These are phyloP conservation scores for Agapornis canus DNA, from an alignment of 2,797 vertebrate genomes.

Conservation along the genomic window DNA sequence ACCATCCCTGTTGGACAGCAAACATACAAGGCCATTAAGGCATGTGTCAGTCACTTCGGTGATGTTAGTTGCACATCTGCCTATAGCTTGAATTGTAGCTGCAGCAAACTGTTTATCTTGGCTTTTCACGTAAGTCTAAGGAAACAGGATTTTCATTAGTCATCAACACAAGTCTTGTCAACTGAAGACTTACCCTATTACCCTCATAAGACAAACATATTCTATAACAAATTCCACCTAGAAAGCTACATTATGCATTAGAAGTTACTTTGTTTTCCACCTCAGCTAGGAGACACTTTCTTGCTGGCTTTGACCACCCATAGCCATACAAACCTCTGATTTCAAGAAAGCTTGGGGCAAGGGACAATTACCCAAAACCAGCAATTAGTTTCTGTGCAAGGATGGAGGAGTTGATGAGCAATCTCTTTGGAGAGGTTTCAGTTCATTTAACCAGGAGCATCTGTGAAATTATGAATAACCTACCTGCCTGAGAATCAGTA, in stretches of 20 bases:
- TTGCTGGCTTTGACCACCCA: not conserved
- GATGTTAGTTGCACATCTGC: constrained; percentile 95
- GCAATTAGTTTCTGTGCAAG: constrained; percentile 39
- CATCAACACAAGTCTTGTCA: not conserved
- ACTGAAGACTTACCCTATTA: not conserved
- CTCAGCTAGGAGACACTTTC: not conserved
- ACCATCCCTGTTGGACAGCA: constrained; percentile 97
- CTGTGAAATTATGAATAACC: constrained; percentile 37
- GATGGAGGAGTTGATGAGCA: constrained; percentile 6
- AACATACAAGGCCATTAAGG: constrained; percentile 90
- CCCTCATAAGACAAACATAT: not conserved
- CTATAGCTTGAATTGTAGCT: constrained; percentile 95
- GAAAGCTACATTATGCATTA: not conserved
- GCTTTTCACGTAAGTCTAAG: constrained; percentile 96
- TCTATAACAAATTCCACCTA: not conserved
- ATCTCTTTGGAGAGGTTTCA: constrained; percentile 49
- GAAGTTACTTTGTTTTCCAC: not conserved
- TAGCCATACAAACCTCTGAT: not conserved
- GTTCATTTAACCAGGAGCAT: constrained; percentile 60
- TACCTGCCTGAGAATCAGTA: constrained; percentile 10
- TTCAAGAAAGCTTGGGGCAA: not conserved
- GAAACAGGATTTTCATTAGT: constrained; percentile 47
- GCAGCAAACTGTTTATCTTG: constrained; percentile 97
- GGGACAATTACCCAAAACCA: constrained; percentile 28
- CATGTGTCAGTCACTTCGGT: constrained; percentile 93